phyloP scores from a whole-genome alignment of 1,140 invertebrate genomes.

The Lepidotrigona ventralis region DNA sequence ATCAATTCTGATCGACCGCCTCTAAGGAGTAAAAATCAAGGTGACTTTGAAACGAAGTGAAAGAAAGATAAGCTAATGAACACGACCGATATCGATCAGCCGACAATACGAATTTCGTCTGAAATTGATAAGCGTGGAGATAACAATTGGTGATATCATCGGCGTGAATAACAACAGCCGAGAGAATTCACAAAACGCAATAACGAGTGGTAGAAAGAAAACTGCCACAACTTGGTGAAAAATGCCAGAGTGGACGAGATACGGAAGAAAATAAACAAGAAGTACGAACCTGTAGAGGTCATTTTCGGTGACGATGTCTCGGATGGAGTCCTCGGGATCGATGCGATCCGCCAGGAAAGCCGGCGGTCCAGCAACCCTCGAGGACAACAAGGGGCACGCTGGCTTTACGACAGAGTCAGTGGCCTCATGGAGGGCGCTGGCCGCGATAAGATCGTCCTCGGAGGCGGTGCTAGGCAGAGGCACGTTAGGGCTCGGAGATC shows the following conservation, averaged over 20 bases:
- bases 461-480: slow-evolving; percentile 67
- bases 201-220: neutral
- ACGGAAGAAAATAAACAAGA: neutral
- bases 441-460: slow-evolving; percentile 77
- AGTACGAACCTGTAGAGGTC: slow-evolving; percentile 83
- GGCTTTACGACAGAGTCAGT: slow-evolving; percentile 15
- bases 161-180: neutral
- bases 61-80: neutral
- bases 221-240: no score
- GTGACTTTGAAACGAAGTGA: neutral
- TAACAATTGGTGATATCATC: neutral
- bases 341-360: slow-evolving; percentile 76
- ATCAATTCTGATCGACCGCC: neutral
- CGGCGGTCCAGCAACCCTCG: slow-evolving; percentile 54
- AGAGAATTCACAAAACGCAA: neutral
- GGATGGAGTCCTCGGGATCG: slow-evolving; percentile 84
- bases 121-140: neutral
- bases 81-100: no score
- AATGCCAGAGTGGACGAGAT: no score
- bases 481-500: slow-evolving; percentile 67
- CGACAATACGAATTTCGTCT: neutral
- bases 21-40: neutral
- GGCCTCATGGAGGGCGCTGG: slow-evolving; percentile 70
- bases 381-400: slow-evolving; percentile 42
- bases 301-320: slow-evolving; percentile 84